Base-by-base conservation (phyloP, 2,888 invertebrate genomes). In the Sphecodes monilicornis region DNA sequence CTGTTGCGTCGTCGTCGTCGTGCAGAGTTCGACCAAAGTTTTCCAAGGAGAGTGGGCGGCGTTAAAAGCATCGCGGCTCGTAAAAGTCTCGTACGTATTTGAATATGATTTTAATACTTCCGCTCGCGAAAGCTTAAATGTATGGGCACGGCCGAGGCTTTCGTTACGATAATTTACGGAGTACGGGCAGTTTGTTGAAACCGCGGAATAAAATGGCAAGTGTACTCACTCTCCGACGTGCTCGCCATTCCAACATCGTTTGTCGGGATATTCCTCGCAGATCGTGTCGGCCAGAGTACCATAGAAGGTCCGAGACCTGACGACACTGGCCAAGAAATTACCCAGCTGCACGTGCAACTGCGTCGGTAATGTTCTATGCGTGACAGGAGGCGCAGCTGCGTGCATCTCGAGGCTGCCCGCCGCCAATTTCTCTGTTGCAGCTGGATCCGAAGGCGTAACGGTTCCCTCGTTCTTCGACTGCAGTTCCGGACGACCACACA, bases 191-290 rank as follows among this genome's bases (percentile, higher is more conserved):
- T 50, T 50, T 66, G 39, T 68, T 46, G 46, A 50, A 68, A n/a
- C 54, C 18, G 39, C 32, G 10, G 22, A 29, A 54, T 13, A 57
- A 78, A 78, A 60, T 32, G 36, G 29, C 18, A 66, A 68, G 18
- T 76, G 82, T 90, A 97, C 97, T 97, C 93, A 97, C 97, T 97
- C 97, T 95, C 97, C 97, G 90, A 97, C 95, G 85, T 96, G 95
- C 89, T 97, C 96, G 73, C 98, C 98, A 93, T 98, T 98, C 98
- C 98, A 98, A 94, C 98, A 98, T 86, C 96, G 90, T 79, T 90
- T 96, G 64, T 96, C 96, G 84, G 97, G 96, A 89, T 96, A 96
- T 60, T 98, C 97, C 88, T 97, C 96, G 95, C 98, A 98, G 75
- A 98, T 95, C 91, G 96, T 96, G 94, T 98, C 97, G 5, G 98